Evolutionary conservation across 2,113 vertebrate genomes (phyloP), one percentile per base, ranked within the genome.

Genomic region (Stigmatopora nigra): DNA sequence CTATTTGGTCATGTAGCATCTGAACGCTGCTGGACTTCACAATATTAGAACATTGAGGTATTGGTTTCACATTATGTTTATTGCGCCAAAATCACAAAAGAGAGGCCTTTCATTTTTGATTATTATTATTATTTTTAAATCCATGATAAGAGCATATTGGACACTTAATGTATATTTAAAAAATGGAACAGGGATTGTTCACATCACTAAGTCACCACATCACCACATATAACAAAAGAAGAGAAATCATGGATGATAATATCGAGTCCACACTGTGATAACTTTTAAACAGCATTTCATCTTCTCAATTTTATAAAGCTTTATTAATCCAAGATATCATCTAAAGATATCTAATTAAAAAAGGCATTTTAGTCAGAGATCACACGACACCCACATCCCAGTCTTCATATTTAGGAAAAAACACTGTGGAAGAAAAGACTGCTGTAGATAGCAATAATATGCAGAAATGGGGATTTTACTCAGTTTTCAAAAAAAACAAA

Each of bases 51-150:
- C 67, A 73, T 55, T 57, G 68, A 78, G 68, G 60, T 60, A 56
- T 52, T 76, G 71, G 78, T 82, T 77, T 60, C 68, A 69, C 70
- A 78, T 73, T 75, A 80, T 79, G 20, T 85, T 86, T 88, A 58
- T 86, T 83, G 81, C 77, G 63, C 11, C 65, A 83, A 82, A 82
- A 70, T 70, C 60, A 77, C 65, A 64, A 59, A 69, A 36, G 71
- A 67, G 57, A 63, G 66, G 51, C 45, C 48, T 82, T 85, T 41
- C 1, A 10, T 41, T 41, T 41, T 41, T n/a, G n/a, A n/a, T n/a
- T 41, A 8, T 41, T 41, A 7, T 7, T 41, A 8, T 41, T 41
- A 7, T 41, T 41, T 41, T 41, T 41, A 41, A 41, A 41, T 10
- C 38, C 38, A 41, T 10, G 38, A 41, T 41, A 41, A 7, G 38